Percentiles rank a stretch among this genome's conserved stretches.
These are phyloP conservation scores for Anabacerthia variegaticeps DNA, from an alignment of 2,797 vertebrate genomes.

Conservation along the genomic window DNA sequence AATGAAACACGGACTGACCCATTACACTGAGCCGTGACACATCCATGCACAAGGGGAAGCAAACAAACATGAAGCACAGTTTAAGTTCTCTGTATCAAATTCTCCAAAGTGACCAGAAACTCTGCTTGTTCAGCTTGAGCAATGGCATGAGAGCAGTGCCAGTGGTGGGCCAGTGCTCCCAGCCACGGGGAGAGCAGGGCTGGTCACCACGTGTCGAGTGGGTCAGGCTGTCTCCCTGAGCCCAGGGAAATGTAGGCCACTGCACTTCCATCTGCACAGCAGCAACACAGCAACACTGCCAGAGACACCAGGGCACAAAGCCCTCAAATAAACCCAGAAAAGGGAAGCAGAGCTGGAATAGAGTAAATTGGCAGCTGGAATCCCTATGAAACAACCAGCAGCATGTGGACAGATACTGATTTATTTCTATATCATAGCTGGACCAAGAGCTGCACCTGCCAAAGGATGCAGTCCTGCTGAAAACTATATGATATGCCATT, in stretches of 20 bases:
- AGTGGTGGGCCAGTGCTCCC: not conserved
- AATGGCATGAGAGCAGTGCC: not conserved
- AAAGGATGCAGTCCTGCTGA: not conserved
- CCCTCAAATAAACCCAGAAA: not conserved
- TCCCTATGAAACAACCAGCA: not conserved
- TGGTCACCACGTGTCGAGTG: not conserved
- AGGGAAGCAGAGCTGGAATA: not conserved
- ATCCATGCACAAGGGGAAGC: not conserved
- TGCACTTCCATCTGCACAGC: not conserved
- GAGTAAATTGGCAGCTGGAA: not conserved
- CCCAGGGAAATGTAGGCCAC: conserved; percentile 22
- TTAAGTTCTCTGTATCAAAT: not conserved
- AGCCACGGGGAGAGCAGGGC: not conserved
- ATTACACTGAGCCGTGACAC: not conserved
- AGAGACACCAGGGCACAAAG: not conserved
- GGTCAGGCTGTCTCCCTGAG: not conserved
- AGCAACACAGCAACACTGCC: not conserved
- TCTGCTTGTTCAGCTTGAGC: not conserved
- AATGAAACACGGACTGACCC: conserved; percentile 1
- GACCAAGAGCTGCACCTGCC: not conserved
- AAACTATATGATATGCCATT: not conserved
- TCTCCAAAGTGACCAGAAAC: not conserved
- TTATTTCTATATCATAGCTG: fast-evolving
- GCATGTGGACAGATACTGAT: not conserved
- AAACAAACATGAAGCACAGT: not conserved